phyloP scores from a whole-genome alignment of 2,113 vertebrate species.

The Heterotis niloticus region DNA sequence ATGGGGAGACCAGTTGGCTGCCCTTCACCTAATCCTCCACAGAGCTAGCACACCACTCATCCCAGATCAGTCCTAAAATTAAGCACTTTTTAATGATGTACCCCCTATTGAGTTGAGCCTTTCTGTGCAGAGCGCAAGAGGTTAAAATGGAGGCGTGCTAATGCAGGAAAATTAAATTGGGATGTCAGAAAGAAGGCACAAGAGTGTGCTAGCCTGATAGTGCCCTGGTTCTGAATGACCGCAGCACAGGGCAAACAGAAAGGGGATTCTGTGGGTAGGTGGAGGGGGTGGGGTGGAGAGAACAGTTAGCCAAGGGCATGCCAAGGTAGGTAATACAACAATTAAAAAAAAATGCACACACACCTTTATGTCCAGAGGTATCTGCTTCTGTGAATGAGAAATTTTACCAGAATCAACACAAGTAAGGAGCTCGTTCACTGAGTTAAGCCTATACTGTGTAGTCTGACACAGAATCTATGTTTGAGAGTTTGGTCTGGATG shows the following conservation, averaged over 20 bases:
- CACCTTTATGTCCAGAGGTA: conserved; percentile 69
- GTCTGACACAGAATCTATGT: background rate
- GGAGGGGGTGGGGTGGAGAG: conserved; percentile 27
- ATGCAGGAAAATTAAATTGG: background rate
- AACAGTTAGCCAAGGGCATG: conserved; percentile 53
- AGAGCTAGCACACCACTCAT: conserved; percentile 47
- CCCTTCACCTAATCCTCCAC: conserved; percentile 31
- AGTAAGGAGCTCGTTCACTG: conserved; percentile 39
- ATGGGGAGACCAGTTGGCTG: background rate
- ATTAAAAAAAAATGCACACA: conserved; percentile 55
- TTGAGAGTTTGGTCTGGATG: background rate
- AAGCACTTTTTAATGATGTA: too few relatives aligned
- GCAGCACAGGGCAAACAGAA: conserved; percentile 38
- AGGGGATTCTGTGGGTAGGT: conserved; percentile 38
- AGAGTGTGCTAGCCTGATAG: conserved; percentile 38
- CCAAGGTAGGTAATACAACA: conserved; percentile 59
- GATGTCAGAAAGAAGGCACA: conserved; percentile 20
- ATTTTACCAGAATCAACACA: conserved; percentile 68
- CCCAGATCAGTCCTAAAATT: conserved; percentile 14
- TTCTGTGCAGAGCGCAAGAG: too few relatives aligned
- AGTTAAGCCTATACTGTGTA: background rate
- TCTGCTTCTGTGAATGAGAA: conserved; percentile 75
- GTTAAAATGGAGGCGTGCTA: background rate
- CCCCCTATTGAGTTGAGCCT: too few relatives aligned
- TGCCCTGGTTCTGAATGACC: conserved; percentile 18